Evolutionary conservation across 2,797 vertebrate species (phyloP), one percentile per base, ranked within the genome.

Genomic region (Alfaro cultratus): DNA sequence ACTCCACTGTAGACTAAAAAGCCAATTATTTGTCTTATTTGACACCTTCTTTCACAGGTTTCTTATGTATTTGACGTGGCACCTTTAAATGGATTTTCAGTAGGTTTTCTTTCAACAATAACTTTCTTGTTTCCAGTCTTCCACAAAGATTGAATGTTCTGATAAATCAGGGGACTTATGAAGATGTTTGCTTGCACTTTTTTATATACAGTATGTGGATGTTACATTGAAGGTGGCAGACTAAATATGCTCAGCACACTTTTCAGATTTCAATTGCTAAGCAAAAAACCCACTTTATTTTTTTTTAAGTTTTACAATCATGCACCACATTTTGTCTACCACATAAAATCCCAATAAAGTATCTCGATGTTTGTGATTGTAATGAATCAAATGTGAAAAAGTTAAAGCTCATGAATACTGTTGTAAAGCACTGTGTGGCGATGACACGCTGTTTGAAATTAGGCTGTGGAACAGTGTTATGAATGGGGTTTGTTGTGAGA

Each of bases 391-490:
- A 43, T 5, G 8, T 26, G 21, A 13, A 26, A 26, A 43, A 43
- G 39, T 43, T 67, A 0, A 67, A 67, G 64, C 18, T 26, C 2
- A 26, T 43, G 39, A n/a, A 13, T 43, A 43, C 21, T 5, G 15
- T 43, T 7, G 68, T 6, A n/a, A 71, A 36, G 46, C 18, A 7
- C 21, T 46, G 74, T 71, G 71, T 76, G 55, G 78, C 73, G 41
- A 43, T 82, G 74, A 78, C 76, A 23, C 29, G 21, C 11, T 43
- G 43, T 29, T 43, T 4, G 45, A 53, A 23, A 74, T 76, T 57
- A 51, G 77, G 83, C 53, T 9, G 55, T 74, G 55, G 49, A 72
- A 49, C 67, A 85, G 74, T 18, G 3, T 51, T 67, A 75, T 79
- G 46, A 68, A 45, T 71, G 26, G 26, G 67, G 23, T 6, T 41